These are phyloP conservation scores for Yponomeuta plumbellus DNA, from an alignment of 2,888 invertebrate species.

Conservation along the genomic window DNA sequence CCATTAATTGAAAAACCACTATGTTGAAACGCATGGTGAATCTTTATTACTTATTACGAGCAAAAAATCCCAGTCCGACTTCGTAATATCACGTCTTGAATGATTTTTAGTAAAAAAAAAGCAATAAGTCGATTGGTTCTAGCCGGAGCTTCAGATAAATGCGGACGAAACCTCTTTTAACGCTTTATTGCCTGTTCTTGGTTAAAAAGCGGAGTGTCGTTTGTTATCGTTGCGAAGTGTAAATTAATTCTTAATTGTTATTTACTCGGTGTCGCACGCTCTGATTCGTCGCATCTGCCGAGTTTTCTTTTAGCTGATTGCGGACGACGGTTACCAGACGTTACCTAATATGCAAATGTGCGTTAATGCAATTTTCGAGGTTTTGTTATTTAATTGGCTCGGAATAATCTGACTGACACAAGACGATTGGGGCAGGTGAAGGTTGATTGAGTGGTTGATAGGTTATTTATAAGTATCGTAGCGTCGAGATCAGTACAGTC, in stretches of 20 bases:
- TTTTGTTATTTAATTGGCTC: neutral
- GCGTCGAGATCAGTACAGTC: too few relatives aligned
- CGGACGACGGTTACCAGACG: neutral
- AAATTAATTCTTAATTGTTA: constrained; percentile 2
- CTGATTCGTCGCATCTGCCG: neutral
- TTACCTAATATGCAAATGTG: neutral
- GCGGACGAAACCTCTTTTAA: neutral
- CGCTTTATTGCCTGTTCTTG: neutral
- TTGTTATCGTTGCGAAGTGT: neutral
- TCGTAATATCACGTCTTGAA: neutral
- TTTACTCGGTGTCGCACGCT: neutral
- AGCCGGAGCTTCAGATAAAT: neutral
- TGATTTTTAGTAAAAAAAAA: neutral
- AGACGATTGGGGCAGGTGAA: neutral
- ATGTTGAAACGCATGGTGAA: neutral
- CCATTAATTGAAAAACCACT: neutral
- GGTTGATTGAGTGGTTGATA: neutral
- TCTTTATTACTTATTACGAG: neutral
- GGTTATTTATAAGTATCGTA: neutral
- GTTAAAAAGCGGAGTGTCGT: neutral
- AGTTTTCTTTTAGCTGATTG: neutral
- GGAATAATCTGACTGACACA: neutral
- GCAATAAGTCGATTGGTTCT: neutral
- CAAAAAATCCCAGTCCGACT: neutral
- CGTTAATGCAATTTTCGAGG: neutral